Evolutionary conservation across 2,888 invertebrate species (phyloP), one percentile per base, ranked within the genome.

Genomic region (Odontocerum albicorne): DNA sequence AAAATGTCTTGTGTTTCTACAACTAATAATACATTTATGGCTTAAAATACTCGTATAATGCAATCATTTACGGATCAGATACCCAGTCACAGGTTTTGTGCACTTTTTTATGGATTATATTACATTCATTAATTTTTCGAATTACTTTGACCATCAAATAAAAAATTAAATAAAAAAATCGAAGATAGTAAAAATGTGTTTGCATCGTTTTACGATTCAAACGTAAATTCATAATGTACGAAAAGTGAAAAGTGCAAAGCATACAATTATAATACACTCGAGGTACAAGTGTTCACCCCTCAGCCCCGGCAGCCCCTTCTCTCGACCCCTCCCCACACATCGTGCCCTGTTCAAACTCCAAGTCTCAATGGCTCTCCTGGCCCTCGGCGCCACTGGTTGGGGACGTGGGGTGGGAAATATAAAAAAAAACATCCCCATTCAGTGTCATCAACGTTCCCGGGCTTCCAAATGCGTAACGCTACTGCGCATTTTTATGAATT

Each of bases 181-280:
- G n/a, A n/a, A n/a, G n/a, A n/a, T n/a, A n/a, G n/a, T n/a, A n/a
- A n/a, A n/a, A n/a, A n/a, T n/a, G n/a, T n/a, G n/a, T n/a, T n/a
- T n/a, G n/a, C n/a, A n/a, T n/a, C n/a, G 4, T 42, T 42, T 42
- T 42, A 13, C 17, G 21, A 13, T 42, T 21, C 21, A 35, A 19
- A 3, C 8, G n/a, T n/a, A 13, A 27, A 27, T 51, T 51, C 27
- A 42, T 42, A 49, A 49, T 55, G 21, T 45, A 38, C 31, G 38
- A 44, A 45, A 55, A 49, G 39, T 38, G 46, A 57, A 57, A 54
- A 57, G 57, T 57, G 54, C 53, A 57, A 53, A 54, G 49, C 50
- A 45, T 45, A 54, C 57, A 57, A 57, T 57, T 57, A 57, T 45
- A 49, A 49, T 50, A 45, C 54, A 39, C 57, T 57, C 49, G 44